These are phyloP conservation scores for Scarus forsteni DNA, from an alignment of 2,797 vertebrate species.

Conservation along the genomic window DNA sequence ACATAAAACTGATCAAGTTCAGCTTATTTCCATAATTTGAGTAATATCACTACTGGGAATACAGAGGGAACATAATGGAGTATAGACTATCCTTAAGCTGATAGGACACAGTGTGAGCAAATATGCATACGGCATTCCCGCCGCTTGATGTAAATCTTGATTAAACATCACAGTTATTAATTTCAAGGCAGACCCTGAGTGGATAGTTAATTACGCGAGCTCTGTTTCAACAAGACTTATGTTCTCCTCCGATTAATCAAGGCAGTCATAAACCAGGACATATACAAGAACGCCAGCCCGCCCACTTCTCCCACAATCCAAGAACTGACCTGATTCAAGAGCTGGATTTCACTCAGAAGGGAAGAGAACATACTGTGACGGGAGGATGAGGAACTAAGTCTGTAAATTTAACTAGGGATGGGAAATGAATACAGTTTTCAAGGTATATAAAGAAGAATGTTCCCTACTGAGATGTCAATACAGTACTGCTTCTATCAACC, in stretches of 20 bases:
- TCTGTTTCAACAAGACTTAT: constrained; percentile 71
- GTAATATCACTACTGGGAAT: constrained; percentile 68
- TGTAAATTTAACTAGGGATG: constrained; percentile 28
- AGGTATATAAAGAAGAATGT: too few relatives aligned
- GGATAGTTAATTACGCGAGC: constrained; percentile 75
- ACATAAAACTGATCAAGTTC: constrained; percentile 67
- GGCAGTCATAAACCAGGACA: constrained; percentile 64
- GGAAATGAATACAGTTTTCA: too few relatives aligned
- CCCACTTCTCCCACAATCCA: constrained; percentile 18
- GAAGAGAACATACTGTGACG: constrained; percentile 9
- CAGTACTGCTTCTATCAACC: too few relatives aligned
- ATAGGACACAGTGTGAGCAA: constrained; percentile 64
- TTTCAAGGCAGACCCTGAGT: constrained; percentile 73
- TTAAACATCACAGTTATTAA: constrained; percentile 82
- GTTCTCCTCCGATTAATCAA: constrained; percentile 73
- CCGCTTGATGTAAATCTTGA: constrained; percentile 80
- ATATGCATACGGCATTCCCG: constrained; percentile 66
- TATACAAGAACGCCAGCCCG: constrained; percentile 34
- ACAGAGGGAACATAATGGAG: constrained; percentile 53
- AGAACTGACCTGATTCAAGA: constrained; percentile 54
- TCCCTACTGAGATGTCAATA: too few relatives aligned
- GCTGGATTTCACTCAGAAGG: constrained; percentile 35
- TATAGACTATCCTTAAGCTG: constrained; percentile 46
- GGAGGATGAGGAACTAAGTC: constrained; percentile 30
- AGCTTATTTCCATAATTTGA: constrained; percentile 69